These are phyloP conservation scores for Acanthopagrus latus DNA, from an alignment of 2,797 vertebrate genomes.

Conservation along the genomic window DNA sequence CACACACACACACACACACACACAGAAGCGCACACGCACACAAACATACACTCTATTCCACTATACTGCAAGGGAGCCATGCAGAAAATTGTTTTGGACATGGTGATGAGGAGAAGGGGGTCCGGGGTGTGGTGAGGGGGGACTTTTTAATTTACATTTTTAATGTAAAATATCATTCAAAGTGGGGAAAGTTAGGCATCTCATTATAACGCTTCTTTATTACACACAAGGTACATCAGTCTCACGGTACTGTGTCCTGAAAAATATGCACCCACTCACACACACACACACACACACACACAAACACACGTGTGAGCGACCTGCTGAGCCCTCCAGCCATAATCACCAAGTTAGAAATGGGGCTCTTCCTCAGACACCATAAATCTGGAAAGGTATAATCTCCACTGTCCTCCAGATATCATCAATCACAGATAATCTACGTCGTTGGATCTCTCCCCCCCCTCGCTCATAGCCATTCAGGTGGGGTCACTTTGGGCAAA, in stretches of 20 bases:
- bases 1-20: conserved; percentile 49
- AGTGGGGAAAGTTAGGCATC: conserved; percentile 83
- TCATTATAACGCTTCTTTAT: conserved; percentile 83
- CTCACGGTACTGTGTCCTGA: conserved; percentile 63
- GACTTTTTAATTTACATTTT: conserved; percentile 87
- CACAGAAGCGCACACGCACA: conserved; percentile 29
- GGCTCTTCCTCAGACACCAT: conserved; percentile 67
- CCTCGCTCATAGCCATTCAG: conserved; percentile 12
- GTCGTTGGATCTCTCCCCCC: conserved; percentile 30
- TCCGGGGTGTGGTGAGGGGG: conserved; percentile 58
- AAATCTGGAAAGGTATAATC: conserved; percentile 74
- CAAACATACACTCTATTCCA: conserved; percentile 55
- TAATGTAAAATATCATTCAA: conserved; percentile 87
- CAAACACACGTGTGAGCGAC: conserved; percentile 48
- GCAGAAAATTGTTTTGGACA: conserved; percentile 89
- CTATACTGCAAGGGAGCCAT: conserved; percentile 80
- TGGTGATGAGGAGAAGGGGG: conserved; percentile 77
- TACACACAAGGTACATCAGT: conserved; percentile 79
- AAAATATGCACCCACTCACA: conserved; percentile 54
- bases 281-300: too few species aligned
- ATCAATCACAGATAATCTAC: conserved; percentile 74
- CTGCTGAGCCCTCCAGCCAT: conserved; percentile 66
- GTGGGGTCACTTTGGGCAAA: conserved; percentile 57
- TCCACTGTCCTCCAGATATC: conserved; percentile 66
- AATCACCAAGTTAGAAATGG: conserved; percentile 70